Base-by-base conservation (phyloP, 2,888 invertebrate genomes). In the Crossocerus cetratus region DNA sequence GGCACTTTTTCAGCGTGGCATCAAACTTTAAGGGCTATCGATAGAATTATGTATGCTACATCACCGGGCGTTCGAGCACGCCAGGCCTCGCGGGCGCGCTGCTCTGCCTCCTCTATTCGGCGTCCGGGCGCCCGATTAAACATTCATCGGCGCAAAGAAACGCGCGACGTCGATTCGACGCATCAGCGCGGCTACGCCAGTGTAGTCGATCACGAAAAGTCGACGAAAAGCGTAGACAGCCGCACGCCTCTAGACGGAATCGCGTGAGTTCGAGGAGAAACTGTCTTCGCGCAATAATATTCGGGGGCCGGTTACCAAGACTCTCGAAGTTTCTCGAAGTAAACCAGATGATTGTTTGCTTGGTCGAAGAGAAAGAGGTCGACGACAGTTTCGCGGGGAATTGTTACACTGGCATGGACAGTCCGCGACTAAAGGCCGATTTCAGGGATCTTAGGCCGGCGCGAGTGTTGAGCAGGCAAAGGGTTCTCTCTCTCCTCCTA, bases 381-480 rank as follows among this genome's bases (percentile, higher is more conserved):
- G 32, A 32, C 2, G 32, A 11, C 5, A 32, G 32, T 32, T 32
- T 32, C 11, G 32, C 0, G 0, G 32, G 8, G 32, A 32, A 32
- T 32, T 32, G 32, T 32, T 32, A 32, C 11, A 32, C 8, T 4
- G 11, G 32, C 32, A 32, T 32, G 32, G 32, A 32, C 32, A 32
- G 32, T 32, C 11, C 11, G 32, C 32, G 32, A 11, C 11, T 32
- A 8, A 32, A 32, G 11, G 32, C 32, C 3, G 32, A 32, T 32
- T 32, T 32, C 32, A 32, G 11, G 8, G 32, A 32, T 32, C 32
- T 11, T 4, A 32, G 32, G 32, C 32, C 32, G 32, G 32, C 11
- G 11, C 32, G 69, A 74, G 69, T 62, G 65, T 65, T 55, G 58
- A 69, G 14, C 69, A 75, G 69, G 42, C 61, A 59, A 59, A 69